A percentile compares a stretch with the other conserved stretches of the same genome.
Conservation (phyloP, 2,113 vertebrate genomes). For the Perognathus longimembris region DNA sequence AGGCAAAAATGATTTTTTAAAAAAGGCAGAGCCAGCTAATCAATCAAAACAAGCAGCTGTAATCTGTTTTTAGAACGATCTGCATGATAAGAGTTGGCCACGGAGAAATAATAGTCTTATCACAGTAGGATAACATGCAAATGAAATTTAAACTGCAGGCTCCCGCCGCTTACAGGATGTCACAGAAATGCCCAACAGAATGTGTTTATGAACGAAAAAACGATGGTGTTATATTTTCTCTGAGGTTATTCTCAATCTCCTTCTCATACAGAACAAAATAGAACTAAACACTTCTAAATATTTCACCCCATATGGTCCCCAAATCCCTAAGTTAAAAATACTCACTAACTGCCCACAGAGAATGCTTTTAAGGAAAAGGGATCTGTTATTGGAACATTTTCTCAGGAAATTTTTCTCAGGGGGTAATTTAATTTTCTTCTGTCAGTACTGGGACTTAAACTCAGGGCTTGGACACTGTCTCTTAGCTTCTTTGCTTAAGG, state of each 20-base stretch:
- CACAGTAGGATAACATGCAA: constrained; percentile 67
- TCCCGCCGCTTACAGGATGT: constrained; percentile 40
- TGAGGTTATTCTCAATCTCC: constrained; percentile 49
- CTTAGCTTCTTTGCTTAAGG: too few species aligned
- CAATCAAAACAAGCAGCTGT: constrained; percentile 67
- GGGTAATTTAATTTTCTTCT: too few species aligned
- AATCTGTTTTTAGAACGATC: constrained; percentile 73
- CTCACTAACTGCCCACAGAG: constrained; percentile 35
- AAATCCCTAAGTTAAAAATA: constrained; percentile 66
- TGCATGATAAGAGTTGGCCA: constrained; percentile 54
- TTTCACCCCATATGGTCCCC: constrained; percentile 57
- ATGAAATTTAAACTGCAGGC: constrained; percentile 61
- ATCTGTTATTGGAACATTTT: constrained; percentile 61
- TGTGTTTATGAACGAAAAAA: constrained; percentile 66
- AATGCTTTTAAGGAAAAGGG: constrained; percentile 53
- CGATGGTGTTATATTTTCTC: constrained; percentile 51
- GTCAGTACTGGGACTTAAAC: too few species aligned
- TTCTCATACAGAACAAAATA: constrained; percentile 60
- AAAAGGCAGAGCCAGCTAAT: constrained; percentile 60
- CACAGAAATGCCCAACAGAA: constrained; percentile 47
- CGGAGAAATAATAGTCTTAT: constrained; percentile 73
- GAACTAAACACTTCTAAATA: constrained; percentile 68
- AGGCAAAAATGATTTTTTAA: constrained; percentile 28
- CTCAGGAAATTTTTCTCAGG: constrained; percentile 6
- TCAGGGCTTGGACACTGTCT: too few species aligned